phyloP scores from a whole-genome alignment of 2,797 vertebrate genomes.

The Sebastes vulpes region DNA sequence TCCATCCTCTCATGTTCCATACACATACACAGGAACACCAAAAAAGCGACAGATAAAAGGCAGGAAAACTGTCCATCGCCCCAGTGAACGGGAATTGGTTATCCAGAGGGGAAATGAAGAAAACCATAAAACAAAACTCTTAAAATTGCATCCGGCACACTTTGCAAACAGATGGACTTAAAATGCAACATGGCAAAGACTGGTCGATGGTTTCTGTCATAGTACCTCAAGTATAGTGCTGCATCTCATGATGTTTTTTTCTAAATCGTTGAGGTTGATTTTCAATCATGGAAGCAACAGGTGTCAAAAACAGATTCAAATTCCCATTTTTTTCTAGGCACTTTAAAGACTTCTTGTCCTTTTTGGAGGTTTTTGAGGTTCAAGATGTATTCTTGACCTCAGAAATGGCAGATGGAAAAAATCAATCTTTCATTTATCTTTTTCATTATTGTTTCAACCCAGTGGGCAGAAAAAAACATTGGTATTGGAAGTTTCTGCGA shows the following conservation, averaged over 20 bases:
- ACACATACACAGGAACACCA: slow-evolving; percentile 50
- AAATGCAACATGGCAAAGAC: neutral
- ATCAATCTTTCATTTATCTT: neutral
- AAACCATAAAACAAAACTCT: slow-evolving; percentile 34
- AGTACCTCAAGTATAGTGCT: neutral
- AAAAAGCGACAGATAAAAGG: slow-evolving; percentile 64
- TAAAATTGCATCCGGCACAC: slow-evolving; percentile 15
- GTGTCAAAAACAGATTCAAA: neutral
- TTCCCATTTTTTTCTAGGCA: neutral
- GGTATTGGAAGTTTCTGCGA: too few relatives aligned
- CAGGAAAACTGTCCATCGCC: slow-evolving; percentile 50
- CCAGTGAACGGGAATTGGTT: slow-evolving; percentile 30
- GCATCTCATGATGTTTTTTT: neutral
- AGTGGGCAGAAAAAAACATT: neutral
- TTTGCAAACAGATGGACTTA: slow-evolving; percentile 25
- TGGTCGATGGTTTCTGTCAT: neutral
- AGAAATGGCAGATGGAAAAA: neutral
- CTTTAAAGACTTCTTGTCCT: neutral
- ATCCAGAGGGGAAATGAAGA: slow-evolving; percentile 48
- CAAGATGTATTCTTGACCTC: neutral
- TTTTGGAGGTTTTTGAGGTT: neutral
- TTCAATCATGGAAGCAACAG: neutral
- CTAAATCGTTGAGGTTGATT: neutral
- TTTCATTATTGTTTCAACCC: neutral
- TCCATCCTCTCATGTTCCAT: slow-evolving; percentile 66